Percentiles rank a stretch among this genome's conserved stretches.
These are phyloP conservation scores for Arvicanthis niloticus DNA, from an alignment of 2,113 vertebrate species.

Conservation along the genomic window DNA sequence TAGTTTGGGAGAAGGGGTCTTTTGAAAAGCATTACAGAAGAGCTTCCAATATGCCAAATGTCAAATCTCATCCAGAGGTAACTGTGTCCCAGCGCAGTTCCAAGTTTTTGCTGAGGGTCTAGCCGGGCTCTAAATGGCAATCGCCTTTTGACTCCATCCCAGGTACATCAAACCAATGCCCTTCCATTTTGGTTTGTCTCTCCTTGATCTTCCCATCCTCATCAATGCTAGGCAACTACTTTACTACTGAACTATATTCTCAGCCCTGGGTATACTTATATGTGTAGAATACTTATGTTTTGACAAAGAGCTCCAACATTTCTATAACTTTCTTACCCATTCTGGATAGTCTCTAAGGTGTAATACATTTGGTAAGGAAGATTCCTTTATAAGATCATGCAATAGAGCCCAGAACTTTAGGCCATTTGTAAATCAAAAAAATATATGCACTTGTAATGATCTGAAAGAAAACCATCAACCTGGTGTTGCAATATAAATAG, in stretches of 20 bases:
- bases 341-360: not conserved
- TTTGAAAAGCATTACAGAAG: too few relatives aligned
- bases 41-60: not conserved
- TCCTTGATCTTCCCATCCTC: not conserved
- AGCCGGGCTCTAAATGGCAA: too few relatives aligned
- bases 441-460: not conserved
- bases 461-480: not conserved
- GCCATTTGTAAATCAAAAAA: not conserved
- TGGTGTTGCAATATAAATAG: slow-evolving; percentile 48
- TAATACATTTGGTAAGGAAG: not conserved
- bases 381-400: not conserved
- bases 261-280: not conserved
- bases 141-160: not conserved
- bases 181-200: not conserved
- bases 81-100: not conserved
- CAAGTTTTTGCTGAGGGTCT: not conserved
- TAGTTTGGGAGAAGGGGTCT: not conserved
- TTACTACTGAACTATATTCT: not conserved
- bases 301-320: not conserved
- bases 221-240: not conserved
- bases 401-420: slow-evolving; percentile 40
- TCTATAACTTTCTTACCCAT: not conserved
- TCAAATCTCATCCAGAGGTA: too few relatives aligned
- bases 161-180: not conserved
- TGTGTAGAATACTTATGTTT: not conserved